phyloP scores from a whole-genome alignment of 2,113 vertebrate genomes.

The Coturnix japonica region DNA sequence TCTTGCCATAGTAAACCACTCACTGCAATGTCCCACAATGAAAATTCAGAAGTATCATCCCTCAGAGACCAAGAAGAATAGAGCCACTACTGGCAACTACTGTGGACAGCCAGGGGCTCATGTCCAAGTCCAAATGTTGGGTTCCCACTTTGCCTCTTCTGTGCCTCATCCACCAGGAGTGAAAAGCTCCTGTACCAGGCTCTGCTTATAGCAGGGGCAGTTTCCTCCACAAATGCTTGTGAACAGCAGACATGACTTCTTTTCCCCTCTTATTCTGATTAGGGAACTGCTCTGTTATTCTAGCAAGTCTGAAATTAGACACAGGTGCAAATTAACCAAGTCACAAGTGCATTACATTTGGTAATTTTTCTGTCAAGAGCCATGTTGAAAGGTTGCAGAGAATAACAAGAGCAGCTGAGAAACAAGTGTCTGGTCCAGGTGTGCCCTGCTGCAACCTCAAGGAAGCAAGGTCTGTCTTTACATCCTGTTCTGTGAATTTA shows the following conservation, averaged over 20 bases:
- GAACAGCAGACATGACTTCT: constrained; percentile 32
- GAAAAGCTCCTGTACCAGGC: not conserved
- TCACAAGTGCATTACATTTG: constrained; percentile 67
- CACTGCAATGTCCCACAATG: not conserved
- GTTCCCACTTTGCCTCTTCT: not conserved
- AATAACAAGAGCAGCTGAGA: constrained; percentile 12
- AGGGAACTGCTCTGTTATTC: constrained; percentile 70
- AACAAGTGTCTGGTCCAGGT: constrained; percentile 6
- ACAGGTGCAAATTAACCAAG: constrained; percentile 76
- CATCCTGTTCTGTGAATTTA: not conserved
- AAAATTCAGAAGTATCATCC: not conserved
- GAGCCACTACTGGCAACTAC: rapidly evolving
- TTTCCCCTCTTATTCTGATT: constrained; percentile 63
- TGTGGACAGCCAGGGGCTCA: rapidly evolving
- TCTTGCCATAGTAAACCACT: not conserved
- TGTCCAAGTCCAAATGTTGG: rapidly evolving
- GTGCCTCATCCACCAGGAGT: not conserved
- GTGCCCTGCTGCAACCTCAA: not conserved
- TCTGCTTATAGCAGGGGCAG: not conserved
- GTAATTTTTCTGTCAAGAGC: constrained; percentile 76
- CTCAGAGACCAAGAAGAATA: not conserved
- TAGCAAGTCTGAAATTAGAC: constrained; percentile 73
- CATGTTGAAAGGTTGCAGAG: constrained; percentile 45
- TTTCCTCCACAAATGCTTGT: not conserved
- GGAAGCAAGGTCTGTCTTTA: not conserved